phyloP scores from a whole-genome alignment of 2,797 vertebrate species.

The Alauda arvensis region DNA sequence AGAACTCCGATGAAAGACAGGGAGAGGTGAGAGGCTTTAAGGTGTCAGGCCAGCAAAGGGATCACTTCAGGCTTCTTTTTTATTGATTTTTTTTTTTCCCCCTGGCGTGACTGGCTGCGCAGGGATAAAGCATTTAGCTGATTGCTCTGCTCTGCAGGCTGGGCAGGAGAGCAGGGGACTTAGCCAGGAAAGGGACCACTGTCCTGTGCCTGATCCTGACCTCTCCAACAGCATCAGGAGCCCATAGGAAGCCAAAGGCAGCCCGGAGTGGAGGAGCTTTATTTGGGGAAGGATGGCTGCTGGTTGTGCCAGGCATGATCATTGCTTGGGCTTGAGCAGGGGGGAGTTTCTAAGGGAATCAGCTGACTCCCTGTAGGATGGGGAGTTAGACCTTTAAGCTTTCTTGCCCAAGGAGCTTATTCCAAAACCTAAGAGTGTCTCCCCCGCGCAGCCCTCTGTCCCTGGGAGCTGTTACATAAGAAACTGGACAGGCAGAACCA shows the following conservation, averaged over 20 bases:
- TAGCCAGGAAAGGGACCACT: background rate
- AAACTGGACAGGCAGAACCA: background rate
- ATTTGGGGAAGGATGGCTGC: background rate
- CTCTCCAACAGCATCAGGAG: background rate
- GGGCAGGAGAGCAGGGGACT: background rate
- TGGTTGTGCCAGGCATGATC: background rate
- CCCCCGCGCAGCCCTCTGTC: accelerated
- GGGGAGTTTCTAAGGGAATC: background rate
- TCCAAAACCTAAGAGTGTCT: background rate
- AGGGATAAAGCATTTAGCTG: slow-evolving; percentile 63
- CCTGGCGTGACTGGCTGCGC: background rate
- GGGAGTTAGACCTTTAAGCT: background rate
- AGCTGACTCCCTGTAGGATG: background rate
- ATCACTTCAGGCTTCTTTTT: background rate
- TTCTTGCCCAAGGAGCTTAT: background rate
- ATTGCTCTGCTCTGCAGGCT: background rate
- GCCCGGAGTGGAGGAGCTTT: background rate
- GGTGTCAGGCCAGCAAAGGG: slow-evolving; percentile 19
- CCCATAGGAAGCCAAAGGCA: background rate
- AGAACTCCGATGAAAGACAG: slow-evolving; percentile 37
- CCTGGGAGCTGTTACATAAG: background rate
- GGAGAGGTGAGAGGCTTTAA: slow-evolving; percentile 59
- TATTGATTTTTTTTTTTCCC: background rate
- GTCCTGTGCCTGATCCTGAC: background rate
- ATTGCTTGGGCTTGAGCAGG: accelerated